phyloP scores from a whole-genome alignment of 2,113 vertebrate species.

The Mirounga angustirostris region DNA sequence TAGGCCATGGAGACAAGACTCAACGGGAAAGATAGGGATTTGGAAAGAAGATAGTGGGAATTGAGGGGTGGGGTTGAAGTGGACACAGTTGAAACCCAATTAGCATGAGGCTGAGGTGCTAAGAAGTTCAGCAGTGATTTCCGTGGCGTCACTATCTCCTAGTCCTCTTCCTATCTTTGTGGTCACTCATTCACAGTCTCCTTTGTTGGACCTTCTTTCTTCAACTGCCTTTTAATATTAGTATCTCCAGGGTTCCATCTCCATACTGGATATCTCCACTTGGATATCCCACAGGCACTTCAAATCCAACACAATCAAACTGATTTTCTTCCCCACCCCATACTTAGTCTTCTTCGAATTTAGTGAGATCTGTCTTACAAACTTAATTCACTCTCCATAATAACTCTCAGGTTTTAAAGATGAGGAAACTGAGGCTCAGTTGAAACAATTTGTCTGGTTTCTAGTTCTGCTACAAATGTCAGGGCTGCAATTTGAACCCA shows the following conservation, averaged over 20 bases:
- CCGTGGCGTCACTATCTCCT: neutral
- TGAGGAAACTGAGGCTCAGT: neutral
- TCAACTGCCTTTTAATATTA: neutral
- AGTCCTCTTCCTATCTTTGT: neutral
- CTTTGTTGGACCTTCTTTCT: neutral
- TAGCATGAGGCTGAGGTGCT: neutral
- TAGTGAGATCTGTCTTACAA: neutral
- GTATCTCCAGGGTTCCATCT: neutral
- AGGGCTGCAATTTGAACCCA: neutral
- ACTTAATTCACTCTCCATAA: neutral
- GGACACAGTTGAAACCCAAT: neutral
- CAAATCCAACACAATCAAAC: neutral
- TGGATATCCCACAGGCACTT: neutral
- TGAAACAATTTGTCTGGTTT: neutral
- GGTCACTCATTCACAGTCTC: slow-evolving; percentile 13
- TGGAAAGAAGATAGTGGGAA: neutral
- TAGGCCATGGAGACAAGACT: neutral
- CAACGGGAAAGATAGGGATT: neutral
- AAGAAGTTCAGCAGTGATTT: neutral
- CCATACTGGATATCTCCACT: neutral
- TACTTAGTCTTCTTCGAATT: neutral
- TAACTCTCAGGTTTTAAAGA: neutral
- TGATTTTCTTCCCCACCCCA: neutral
- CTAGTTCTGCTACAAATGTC: neutral
- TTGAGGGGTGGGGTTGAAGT: neutral